phyloP scores from a whole-genome alignment of 1,140 invertebrate genomes.

The Maniola jurtina region DNA sequence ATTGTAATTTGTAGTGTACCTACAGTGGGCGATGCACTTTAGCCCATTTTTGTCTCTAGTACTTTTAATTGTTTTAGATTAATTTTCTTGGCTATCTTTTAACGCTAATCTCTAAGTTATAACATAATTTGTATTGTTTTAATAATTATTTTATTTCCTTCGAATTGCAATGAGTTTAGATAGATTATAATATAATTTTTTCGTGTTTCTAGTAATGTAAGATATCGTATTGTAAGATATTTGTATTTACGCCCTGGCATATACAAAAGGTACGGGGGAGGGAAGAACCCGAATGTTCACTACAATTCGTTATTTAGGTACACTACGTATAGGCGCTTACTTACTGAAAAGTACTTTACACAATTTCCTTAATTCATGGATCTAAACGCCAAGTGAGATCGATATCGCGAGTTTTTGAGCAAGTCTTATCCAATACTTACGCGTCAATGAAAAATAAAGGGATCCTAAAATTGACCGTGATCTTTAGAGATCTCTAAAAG shows the following conservation, averaged over 20 bases:
- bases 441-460: no score
- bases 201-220: not conserved
- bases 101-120: slow-evolving; percentile 4
- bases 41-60: not conserved
- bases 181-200: not conserved
- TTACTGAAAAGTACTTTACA: no score
- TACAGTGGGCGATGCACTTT: not conserved
- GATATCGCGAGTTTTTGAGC: no score
- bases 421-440: no score
- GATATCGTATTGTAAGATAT: not conserved
- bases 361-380: no score
- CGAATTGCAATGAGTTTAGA: slow-evolving; percentile 5
- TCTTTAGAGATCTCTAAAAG: no score
- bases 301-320: no score
- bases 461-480: no score
- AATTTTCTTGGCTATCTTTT: slow-evolving; percentile 5
- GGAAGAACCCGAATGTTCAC: no score
- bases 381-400: no score
- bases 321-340: no score
- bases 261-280: not conserved
- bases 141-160: not conserved
- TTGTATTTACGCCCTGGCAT: not conserved
- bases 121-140: not conserved
- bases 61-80: not conserved
- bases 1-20: no score